These are phyloP conservation scores for Thymelicus lineola DNA, from an alignment of 2,888 invertebrate genomes.

Conservation along the genomic window DNA sequence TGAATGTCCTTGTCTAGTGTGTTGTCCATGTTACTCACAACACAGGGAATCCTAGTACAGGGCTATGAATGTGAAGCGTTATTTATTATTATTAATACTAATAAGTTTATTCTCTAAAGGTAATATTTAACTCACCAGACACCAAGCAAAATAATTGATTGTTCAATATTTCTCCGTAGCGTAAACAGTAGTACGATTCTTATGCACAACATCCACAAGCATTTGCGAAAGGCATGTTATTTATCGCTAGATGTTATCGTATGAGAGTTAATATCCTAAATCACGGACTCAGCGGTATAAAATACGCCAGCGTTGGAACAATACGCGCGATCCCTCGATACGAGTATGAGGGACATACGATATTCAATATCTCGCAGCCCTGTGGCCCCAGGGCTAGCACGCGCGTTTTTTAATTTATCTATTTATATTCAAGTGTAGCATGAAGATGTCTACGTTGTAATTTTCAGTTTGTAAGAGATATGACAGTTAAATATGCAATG, in stretches of 20 bases:
- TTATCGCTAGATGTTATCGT: conserved; percentile 23
- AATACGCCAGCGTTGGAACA: conserved; percentile 58
- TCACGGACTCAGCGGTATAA: conserved; percentile 45
- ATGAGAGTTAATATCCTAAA: conserved; percentile 44
- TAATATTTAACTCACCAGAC: no score
- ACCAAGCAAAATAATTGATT: neutral
- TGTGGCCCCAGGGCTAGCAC: conserved; percentile 40
- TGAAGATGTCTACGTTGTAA: no score
- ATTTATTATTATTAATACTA: no score
- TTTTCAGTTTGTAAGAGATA: no score
- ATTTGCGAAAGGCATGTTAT: conserved; percentile 19
- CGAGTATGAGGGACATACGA: conserved; percentile 71
- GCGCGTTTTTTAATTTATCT: conserved; percentile 7
- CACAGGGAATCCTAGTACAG: no score
- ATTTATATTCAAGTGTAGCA: no score
- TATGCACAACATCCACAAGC: conserved; percentile 5
- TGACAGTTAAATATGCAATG: no score
- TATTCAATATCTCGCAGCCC: conserved; percentile 68
- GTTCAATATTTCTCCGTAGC: neutral
- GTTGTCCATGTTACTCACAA: no score
- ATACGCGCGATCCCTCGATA: conserved; percentile 65
- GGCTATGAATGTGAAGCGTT: no score
- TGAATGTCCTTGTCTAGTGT: no score
- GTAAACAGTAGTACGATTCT: conserved; percentile 11
- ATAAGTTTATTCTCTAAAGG: no score